Base-by-base conservation (phyloP, 1,140 invertebrate genomes). In the Amphibalanus amphitrite region DNA sequence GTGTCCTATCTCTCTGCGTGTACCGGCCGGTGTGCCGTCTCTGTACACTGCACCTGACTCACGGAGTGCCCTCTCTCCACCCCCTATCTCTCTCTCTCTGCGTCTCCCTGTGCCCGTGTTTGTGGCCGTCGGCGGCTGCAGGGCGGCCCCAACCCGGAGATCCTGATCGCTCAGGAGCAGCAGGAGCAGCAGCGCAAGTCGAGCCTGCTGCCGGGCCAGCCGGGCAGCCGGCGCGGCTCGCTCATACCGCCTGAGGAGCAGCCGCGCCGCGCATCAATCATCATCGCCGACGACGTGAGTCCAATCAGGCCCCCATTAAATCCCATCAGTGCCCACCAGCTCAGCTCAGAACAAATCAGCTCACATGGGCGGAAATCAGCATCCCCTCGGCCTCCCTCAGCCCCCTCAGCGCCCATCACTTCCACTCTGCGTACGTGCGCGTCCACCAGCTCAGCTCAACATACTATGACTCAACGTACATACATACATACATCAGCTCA, bases 261-360 rank as follows among this genome's bases (percentile, higher is more conserved):
- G 81, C 90, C 88, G 75, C 85, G 91, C 76, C 85, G 92, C 76
- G 89, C 92, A 73, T 92, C 90, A 76, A 84, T 94, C 74, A 90
- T 94, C 77, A 93, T 95, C 79, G 91, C 90, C 80, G 92, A 95
- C 81, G 92, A 95, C 90, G 93, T 95, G 87, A 83, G 81, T 74
- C 47, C 47, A 15, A n/a, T n/a, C n/a, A n/a, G n/a, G n/a, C n/a
- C n/a, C n/a, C n/a, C n/a, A n/a, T n/a, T n/a, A n/a, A n/a, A n/a
- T n/a, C n/a, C n/a, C n/a, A n/a, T n/a, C n/a, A n/a, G n/a, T n/a
- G n/a, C n/a, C n/a, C n/a, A n/a, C n/a, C n/a, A n/a, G n/a, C n/a
- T n/a, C n/a, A n/a, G n/a, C n/a, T n/a, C n/a, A n/a, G n/a, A n/a
- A n/a, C n/a, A n/a, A n/a, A n/a, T n/a, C n/a, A n/a, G n/a, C n/a